Conservation (phyloP, 2,797 vertebrate species). For the Tauraco hartlaubi region DNA sequence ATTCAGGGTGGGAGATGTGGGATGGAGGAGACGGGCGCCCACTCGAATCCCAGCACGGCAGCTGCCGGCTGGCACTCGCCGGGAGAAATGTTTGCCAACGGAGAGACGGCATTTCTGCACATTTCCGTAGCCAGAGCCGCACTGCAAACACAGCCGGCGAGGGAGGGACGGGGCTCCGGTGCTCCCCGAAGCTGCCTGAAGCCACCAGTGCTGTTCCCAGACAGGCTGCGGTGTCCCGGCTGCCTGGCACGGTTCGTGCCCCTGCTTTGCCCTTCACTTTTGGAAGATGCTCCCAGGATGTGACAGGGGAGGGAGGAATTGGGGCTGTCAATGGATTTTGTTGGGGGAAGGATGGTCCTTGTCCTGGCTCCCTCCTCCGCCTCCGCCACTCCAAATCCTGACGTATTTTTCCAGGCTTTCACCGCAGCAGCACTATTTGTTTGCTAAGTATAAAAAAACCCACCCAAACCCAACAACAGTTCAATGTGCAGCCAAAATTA, state of each 20-base stretch:
- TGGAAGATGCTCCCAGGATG: background rate
- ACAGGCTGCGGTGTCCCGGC: background rate
- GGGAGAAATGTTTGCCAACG: conserved; percentile 35
- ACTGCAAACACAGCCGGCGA: conserved; percentile 25
- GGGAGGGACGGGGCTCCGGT: background rate
- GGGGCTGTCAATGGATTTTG: background rate
- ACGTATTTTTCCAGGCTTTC: background rate
- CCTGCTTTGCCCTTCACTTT: background rate
- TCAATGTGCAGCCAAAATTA: background rate
- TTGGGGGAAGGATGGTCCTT: background rate
- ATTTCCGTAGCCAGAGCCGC: conserved; percentile 32
- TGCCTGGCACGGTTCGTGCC: background rate
- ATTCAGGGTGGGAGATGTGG: background rate
- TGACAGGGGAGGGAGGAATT: background rate
- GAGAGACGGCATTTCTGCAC: conserved; percentile 2
- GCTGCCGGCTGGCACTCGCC: background rate
- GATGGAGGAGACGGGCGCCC: background rate
- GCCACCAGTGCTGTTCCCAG: background rate
- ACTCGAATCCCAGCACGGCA: background rate
- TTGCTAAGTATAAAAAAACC: background rate
- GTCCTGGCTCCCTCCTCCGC: background rate
- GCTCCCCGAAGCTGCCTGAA: background rate
- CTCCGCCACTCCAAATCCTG: background rate
- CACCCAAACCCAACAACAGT: background rate
- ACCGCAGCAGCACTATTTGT: background rate